These are phyloP conservation scores for Montipora capitata DNA, from an alignment of 92 coral and sea anemone genomes.

Conservation along the genomic window DNA sequence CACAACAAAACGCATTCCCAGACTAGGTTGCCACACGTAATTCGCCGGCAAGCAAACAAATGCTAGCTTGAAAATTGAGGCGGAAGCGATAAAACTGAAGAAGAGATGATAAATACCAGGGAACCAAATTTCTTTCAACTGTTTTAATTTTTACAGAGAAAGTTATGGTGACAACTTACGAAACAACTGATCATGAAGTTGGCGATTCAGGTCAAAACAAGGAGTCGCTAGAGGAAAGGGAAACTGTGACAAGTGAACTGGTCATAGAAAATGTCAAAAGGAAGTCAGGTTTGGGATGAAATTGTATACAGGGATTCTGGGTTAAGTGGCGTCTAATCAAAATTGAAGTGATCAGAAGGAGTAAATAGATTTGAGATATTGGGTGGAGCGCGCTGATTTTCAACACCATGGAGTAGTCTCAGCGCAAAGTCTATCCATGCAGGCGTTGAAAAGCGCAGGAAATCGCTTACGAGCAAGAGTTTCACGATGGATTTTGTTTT, in stretches of 20 bases:
- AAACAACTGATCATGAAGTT: background rate
- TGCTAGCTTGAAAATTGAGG: no score
- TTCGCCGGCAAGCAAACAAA: no score
- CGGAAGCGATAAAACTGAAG: background rate
- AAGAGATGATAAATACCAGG: background rate
- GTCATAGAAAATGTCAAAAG: background rate
- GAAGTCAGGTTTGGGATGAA: background rate
- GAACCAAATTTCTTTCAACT: background rate
- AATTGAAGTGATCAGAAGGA: background rate
- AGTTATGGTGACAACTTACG: constrained; percentile 36
- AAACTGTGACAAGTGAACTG: background rate
- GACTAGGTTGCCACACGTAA: background rate
- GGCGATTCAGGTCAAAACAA: background rate
- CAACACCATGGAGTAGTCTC: no score
- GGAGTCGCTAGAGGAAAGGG: background rate
- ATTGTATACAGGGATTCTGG: no score
- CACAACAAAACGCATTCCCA: background rate
- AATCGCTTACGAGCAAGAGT: no score
- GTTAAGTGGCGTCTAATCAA: no score
- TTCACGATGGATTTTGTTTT: no score
- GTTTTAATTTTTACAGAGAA: constrained; percentile 31
- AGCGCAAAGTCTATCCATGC: no score
- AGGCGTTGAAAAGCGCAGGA: no score
- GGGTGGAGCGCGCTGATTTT: no score
- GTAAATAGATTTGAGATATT: no score